Base-by-base conservation (phyloP, 2,888 invertebrate genomes). In the Hedya salicella region DNA sequence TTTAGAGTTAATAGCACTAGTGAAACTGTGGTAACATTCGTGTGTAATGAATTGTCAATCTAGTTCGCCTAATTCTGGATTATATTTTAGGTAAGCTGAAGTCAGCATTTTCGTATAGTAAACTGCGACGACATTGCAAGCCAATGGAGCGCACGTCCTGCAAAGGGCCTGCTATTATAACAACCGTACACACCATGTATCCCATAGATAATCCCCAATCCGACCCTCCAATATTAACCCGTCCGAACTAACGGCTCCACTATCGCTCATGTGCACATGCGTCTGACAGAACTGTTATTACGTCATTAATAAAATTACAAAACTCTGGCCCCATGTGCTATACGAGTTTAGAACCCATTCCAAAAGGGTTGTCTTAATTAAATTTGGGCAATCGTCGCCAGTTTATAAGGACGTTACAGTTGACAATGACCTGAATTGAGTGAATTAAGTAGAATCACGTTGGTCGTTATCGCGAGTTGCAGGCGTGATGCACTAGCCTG, bases 271-370 rank as follows among this genome's bases (percentile, higher is more conserved):
- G 82, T 84, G 82, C 87, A 85, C 91, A 91, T 92, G 92, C 88
- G 86, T 78, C 80, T 92, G 92, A 91, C 92, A 91, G 87, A 85
- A 86, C 89, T 87, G 92, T 92, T 92, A 92, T 92, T 92, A 91
- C 91, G 83, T 92, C 92, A 92, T 92, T 92, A 92, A 92, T 92
- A 92, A 92, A 91, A 92, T 92, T 92, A 91, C 91, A 92, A 92
- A 91, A 92, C 87, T 91, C 82, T 74, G 79, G 77, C 84, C 86
- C 88, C 90, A 89, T 90, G 88, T 89, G 90, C 80, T 74, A 76
- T 80, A 78, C 79, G 81, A 87, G 79, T 89, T 89, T 87, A 87
- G 82, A 83, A 80, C 79, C 84, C 82, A 80, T 84, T 87, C 70
- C 72, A 74, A 73, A 69, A 73, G 79, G 78, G 77, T 80, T 74